These are phyloP conservation scores for Cydia pomonella DNA, from an alignment of 1,140 invertebrate species.

Conservation along the genomic window DNA sequence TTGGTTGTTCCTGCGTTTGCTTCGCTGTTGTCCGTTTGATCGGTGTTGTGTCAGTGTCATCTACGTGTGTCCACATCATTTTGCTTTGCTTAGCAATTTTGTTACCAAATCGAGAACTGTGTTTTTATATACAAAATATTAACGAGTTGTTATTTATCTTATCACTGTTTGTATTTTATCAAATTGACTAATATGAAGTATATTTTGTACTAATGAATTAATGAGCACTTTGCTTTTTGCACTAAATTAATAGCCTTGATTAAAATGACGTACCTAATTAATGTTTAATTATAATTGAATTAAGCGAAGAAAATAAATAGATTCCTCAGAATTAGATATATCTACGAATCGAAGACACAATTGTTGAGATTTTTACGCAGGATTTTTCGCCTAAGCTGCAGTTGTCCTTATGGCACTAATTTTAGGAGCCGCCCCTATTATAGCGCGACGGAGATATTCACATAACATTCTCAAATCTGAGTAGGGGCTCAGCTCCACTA, in stretches of 20 bases:
- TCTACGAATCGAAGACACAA: no score
- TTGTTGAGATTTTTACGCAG: no score
- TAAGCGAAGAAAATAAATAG: no score
- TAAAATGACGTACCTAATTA: neutral
- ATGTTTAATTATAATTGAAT: no score
- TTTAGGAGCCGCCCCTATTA: no score
- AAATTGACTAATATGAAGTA: neutral
- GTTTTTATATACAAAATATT: neutral
- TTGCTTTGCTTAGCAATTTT: neutral
- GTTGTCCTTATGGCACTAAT: no score
- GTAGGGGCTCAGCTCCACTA: no score
- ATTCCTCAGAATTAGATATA: no score
- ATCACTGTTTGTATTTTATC: neutral
- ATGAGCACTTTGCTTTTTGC: neutral
- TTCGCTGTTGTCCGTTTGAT: neutral
- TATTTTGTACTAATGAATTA: neutral
- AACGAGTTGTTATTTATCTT: neutral
- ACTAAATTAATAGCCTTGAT: neutral
- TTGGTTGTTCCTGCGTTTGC: slow-evolving; percentile 7
- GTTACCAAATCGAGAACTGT: neutral
- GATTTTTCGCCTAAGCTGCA: no score
- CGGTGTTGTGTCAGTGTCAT: neutral
- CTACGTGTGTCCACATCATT: neutral
- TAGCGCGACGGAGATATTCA: no score
- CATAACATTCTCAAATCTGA: no score